Percentiles rank a stretch among this genome's conserved stretches.
These are phyloP conservation scores for Trachelus tabidus DNA, from an alignment of 2,888 invertebrate genomes.

Conservation along the genomic window DNA sequence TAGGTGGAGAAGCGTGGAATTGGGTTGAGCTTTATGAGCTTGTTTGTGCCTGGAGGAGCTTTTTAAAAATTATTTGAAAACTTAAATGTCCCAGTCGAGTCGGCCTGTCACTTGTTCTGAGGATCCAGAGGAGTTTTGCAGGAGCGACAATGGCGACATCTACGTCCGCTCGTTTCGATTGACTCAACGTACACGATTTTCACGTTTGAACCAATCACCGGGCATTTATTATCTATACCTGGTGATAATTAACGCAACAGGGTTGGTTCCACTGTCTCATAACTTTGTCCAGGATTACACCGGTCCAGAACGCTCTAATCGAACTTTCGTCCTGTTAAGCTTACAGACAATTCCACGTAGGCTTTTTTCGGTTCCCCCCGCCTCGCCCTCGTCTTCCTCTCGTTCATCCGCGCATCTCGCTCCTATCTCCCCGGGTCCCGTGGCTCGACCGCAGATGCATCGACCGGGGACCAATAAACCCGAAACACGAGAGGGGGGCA, in stretches of 20 bases:
- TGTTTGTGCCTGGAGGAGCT: conserved; percentile 51
- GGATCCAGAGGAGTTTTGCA: not conserved
- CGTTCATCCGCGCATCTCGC: conserved; percentile 5
- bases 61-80: conserved; percentile 54
- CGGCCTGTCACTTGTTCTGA: not conserved
- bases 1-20: conserved; percentile 18
- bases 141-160: conserved; percentile 21
- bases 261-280: conserved; percentile 9
- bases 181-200: conserved; percentile 32
- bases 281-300: not conserved
- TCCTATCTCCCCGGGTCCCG: not conserved
- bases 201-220: conserved; percentile 28
- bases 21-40: conserved; percentile 50
- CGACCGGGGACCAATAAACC: conserved; percentile 14
- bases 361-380: not conserved
- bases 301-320: not conserved
- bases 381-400: not conserved
- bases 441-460: conserved; percentile 3
- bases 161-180: conserved; percentile 34
- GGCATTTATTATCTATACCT: conserved; percentile 9
- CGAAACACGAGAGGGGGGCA: conserved; percentile 13
- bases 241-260: conserved; percentile 5
- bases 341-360: not conserved
- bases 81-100: conserved; percentile 33
- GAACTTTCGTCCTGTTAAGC: not conserved